These are phyloP conservation scores for Ramphastos sulfuratus DNA, from an alignment of 2,113 vertebrate species.

Conservation along the genomic window DNA sequence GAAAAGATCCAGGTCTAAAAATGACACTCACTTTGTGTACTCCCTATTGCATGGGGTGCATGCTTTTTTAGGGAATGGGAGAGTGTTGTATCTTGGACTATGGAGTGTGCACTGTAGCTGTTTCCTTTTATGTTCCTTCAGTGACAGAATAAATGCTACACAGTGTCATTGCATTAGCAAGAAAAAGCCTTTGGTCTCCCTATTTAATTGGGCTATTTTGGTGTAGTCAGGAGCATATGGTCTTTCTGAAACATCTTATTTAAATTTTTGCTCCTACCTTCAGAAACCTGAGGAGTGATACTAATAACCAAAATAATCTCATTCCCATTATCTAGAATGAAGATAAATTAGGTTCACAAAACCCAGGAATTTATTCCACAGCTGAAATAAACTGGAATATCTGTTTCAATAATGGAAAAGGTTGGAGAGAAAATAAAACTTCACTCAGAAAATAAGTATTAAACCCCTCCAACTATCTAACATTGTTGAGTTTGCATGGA, in stretches of 20 bases:
- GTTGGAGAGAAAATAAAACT: not conserved
- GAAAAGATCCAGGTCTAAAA: not conserved
- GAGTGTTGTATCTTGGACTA: not conserved
- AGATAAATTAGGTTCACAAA: not conserved
- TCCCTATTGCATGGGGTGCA: not conserved
- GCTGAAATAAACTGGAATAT: not conserved
- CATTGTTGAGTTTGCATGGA: not conserved
- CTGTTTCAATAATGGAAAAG: not conserved
- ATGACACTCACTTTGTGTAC: not conserved
- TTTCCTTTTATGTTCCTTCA: not conserved
- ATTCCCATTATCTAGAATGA: not conserved
- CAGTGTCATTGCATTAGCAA: not conserved
- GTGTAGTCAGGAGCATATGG: not conserved
- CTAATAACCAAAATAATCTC: not conserved
- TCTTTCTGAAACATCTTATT: not conserved
- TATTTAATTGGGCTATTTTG: not conserved
- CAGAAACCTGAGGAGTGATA: not conserved
- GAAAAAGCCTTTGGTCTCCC: not conserved
- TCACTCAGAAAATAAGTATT: not conserved
- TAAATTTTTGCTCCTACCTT: not conserved
- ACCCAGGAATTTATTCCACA: not conserved
- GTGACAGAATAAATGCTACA: not conserved
- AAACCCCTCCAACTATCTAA: not conserved
- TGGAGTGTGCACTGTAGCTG: not conserved
- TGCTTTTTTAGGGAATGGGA: not conserved